Base-by-base conservation (phyloP, 2,797 vertebrate species). In the Pseudomugil tenellus region DNA sequence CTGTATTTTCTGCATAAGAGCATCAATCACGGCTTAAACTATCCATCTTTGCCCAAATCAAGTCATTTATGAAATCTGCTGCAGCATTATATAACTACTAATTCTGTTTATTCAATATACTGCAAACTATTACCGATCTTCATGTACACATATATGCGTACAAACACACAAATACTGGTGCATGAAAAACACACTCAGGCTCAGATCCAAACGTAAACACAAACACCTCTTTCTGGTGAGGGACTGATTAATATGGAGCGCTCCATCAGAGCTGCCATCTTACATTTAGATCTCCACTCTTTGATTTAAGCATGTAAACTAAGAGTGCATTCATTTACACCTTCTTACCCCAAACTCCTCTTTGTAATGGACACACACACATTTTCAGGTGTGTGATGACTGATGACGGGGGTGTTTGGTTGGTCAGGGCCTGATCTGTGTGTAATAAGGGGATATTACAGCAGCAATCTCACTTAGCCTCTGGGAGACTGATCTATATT, bases 371-470 rank as follows among this genome's bases (percentile, higher is more conserved):
- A 41, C 62, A 41, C 51, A 32, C 58, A 77, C 72, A 76, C 79
- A 11, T 21, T 48, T 48, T 9, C 43, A 67, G 28, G 74, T 71
- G 64, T 76, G 75, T 87, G 89, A 90, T 84, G 87, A 72, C 84
- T 81, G 71, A 72, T 85, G 89, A 92, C 91, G 90, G 81, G 74
- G 83, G 80, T 78, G 79, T 79, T 86, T 70, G 83, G 84, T 73
- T 86, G 84, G 88, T 92, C 86, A 85, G 71, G 23, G 80, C 84
- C 86, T 92, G 90, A 91, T 91, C 89, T 90, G 84, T 91, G 85
- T 88, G 85, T 93, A 94, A 94, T 92, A 91, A 90, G 90, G 86
- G 90, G 88, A 91, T 91, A 93, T 94, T 92, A 92, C 83, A 90
- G 84, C 85, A 89, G 87, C 91, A 88, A 88, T 91, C 82, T 88